phyloP scores from a whole-genome alignment of 2,113 vertebrate species.

The Prunella himalayana region DNA sequence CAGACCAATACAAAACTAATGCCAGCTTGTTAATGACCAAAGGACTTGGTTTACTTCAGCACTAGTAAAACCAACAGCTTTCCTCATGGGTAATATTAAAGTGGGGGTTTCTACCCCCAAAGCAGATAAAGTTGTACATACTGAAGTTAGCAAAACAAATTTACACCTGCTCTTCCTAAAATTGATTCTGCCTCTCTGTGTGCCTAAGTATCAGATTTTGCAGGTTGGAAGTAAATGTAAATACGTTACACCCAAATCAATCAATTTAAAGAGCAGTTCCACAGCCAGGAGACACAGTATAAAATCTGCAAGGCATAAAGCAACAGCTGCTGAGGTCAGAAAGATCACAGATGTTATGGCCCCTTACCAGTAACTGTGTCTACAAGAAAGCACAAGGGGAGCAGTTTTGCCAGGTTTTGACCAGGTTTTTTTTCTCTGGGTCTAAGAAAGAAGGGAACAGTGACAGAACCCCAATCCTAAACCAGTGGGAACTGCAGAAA shows the following conservation, averaged over 20 bases:
- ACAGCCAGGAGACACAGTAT: background rate
- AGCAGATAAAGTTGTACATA: background rate
- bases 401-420: background rate
- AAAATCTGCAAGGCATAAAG: background rate
- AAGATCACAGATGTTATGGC: background rate
- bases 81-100: background rate
- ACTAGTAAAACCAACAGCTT: background rate
- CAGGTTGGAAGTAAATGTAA: background rate
- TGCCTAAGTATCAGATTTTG: background rate
- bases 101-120: fast-evolving
- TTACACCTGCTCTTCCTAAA: background rate
- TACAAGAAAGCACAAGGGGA: background rate
- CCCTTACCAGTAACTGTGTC: background rate
- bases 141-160: background rate
- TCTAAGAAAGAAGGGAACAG: background rate
- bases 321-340: background rate
- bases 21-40: background rate
- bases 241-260: background rate
- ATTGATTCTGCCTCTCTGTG: background rate
- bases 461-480: background rate
- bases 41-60: background rate
- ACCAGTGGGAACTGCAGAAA: background rate
- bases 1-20: background rate
- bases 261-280: background rate
- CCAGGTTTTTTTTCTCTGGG: background rate